A percentile compares a stretch with the other conserved stretches of the same genome.
phyloP scores from a whole-genome alignment of 2,888 invertebrate genomes.

The Meghimatium bilineatum region DNA sequence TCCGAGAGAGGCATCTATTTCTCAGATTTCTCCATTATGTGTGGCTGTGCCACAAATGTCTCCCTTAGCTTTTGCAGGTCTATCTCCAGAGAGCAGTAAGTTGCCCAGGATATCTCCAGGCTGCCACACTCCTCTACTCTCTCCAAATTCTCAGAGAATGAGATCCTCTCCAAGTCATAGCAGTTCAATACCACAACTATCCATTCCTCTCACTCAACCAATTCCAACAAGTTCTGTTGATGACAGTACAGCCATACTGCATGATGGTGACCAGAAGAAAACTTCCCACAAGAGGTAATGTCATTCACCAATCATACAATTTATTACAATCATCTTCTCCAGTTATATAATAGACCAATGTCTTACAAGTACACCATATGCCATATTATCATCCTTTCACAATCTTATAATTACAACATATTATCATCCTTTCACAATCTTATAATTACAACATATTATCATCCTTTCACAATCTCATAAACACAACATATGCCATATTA shows the following conservation, averaged over 20 bases:
- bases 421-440: too few relatives aligned
- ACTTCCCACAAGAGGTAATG: conserved; percentile 39
- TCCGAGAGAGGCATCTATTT: conserved; percentile 13
- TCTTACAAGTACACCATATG: too few relatives aligned
- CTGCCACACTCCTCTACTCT: conserved; percentile 12
- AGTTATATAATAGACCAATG: too few relatives aligned
- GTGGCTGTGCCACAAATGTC: conserved; percentile 38
- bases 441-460: too few relatives aligned
- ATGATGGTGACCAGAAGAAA: conserved; percentile 11
- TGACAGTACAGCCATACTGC: neutral
- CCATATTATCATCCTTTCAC: too few relatives aligned
- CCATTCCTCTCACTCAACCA: conserved; percentile 9
- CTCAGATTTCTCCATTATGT: conserved; percentile 46
- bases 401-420: too few relatives aligned
- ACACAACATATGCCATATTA: too few relatives aligned
- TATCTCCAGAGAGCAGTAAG: conserved; percentile 31
- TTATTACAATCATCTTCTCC: too few relatives aligned
- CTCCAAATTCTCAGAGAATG: conserved; percentile 35
- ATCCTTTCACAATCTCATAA: too few relatives aligned
- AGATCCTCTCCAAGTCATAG: conserved; percentile 39
- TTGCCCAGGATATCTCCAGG: conserved; percentile 33
- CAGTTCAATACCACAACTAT: neutral
- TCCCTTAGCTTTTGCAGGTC: conserved; percentile 30
- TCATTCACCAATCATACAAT: neutral
- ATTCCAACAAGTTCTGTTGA: neutral